Evolutionary conservation across 1,140 invertebrate species (phyloP), one percentile per base, ranked within the genome.

Genomic region (Anastrepha ludens): DNA sequence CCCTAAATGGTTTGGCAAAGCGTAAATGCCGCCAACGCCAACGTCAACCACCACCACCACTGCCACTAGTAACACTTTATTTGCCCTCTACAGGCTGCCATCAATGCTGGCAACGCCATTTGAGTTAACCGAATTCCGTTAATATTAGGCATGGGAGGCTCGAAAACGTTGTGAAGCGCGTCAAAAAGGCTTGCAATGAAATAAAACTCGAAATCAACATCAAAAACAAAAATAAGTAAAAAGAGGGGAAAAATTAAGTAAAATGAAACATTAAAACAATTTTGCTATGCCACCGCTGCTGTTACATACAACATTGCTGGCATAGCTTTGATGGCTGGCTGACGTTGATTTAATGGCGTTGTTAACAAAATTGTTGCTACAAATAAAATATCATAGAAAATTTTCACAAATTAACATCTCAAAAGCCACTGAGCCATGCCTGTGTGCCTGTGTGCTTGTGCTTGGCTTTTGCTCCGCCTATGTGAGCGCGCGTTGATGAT

Each of bases 321-420:
- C 74, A 55, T 81, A 17, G 8, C 5, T 9, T 67, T 44, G 67
- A 7, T 74, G 67, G 39, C 50, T 50, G 11, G 74, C 41, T 81
- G 74, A 81, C 74, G 74, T 81, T 81, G 74, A 81, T 81, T 81
- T 55, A 81, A 81, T 81, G n/a, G 15, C n/a, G 47, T 81, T 62
- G 60, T n/a, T 62, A 62, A 62, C 60, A 62, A 62, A 62, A 62
- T 62, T 62, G 7, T 62, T 0, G 9, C 8, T 62, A 17, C 60
- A 55, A 55, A 55, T 55, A 55, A 81, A 55, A 55, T 81, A 47
- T 81, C 47, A 81, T 50, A 81, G 74, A 81, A 78, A 55, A 11
- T 81, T 81, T 81, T 81, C 50, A 81, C 74, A 81, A 81, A 81
- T 81, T 81, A 81, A 74, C 47, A 81, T 20, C 47, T 55, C 74